These are phyloP conservation scores for Portevinia maculata DNA, from an alignment of 2,888 invertebrate species.

Conservation along the genomic window DNA sequence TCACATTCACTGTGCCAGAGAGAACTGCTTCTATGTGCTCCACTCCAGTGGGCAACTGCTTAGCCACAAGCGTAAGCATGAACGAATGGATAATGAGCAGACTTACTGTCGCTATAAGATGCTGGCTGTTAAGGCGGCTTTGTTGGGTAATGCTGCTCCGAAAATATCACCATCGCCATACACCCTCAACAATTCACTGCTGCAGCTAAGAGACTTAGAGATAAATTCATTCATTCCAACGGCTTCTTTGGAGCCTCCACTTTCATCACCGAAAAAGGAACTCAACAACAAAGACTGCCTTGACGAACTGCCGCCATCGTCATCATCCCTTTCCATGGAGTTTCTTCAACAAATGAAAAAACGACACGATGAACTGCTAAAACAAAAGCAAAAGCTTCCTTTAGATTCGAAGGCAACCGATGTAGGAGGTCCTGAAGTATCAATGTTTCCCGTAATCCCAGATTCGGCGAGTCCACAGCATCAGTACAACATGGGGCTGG, in stretches of 20 bases:
- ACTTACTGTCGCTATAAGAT: constrained; percentile 76
- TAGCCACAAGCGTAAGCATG: constrained; percentile 97
- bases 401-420: background rate
- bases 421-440: background rate
- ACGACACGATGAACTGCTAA: constrained; percentile 42
- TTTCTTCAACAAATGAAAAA: constrained; percentile 68
- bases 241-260: constrained; percentile 1
- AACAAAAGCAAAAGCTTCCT: constrained; percentile 19
- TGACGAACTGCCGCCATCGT: background rate
- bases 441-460: background rate
- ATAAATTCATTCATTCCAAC: constrained; percentile 15
- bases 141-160: constrained; percentile 24
- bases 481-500: constrained; percentile 26
- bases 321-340: constrained; percentile 48
- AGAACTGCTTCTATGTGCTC: constrained; percentile 95
- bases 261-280: constrained; percentile 4
- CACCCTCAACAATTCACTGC: constrained; percentile 26
- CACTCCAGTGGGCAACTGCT: constrained; percentile 97
- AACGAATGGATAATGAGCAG: constrained; percentile 92
- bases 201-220: constrained; percentile 48
- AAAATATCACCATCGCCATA: constrained; percentile 6
- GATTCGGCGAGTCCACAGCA: constrained; percentile 4
- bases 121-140: constrained; percentile 61
- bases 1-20: constrained; percentile 97
- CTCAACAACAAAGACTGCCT: background rate